These are phyloP conservation scores for Diadema setosum DNA, from an alignment of 35 echinoderm and acorn worm species.

Conservation along the genomic window DNA sequence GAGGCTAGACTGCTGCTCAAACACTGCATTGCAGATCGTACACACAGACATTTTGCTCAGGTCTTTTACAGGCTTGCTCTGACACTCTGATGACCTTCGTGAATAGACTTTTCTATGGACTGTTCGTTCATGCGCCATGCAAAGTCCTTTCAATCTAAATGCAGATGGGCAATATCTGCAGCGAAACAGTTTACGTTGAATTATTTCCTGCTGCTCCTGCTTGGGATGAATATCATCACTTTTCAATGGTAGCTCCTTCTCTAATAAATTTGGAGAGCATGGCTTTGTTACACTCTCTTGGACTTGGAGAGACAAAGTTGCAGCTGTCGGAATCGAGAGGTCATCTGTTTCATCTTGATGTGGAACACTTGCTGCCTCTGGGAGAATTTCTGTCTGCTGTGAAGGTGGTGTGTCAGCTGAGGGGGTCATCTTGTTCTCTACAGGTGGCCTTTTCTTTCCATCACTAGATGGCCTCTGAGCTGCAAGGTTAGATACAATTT, in stretches of 20 bases:
- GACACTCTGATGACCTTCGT: not conserved
- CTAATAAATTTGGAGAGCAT: too few relatives aligned
- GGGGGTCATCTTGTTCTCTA: not conserved
- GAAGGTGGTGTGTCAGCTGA: too few relatives aligned
- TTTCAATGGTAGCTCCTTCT: too few relatives aligned
- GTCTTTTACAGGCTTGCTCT: not conserved
- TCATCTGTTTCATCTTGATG: not conserved
- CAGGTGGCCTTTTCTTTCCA: not conserved
- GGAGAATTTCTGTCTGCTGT: not conserved
- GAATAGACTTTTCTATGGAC: not conserved
- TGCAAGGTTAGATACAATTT: not conserved
- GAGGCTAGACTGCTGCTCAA: not conserved
- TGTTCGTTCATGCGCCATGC: slow-evolving; percentile 6
- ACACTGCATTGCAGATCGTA: slow-evolving; percentile 2
- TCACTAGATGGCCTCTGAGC: not conserved
- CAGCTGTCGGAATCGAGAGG: not conserved
- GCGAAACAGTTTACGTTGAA: not conserved
- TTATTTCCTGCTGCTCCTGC: too few relatives aligned
- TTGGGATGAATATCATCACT: too few relatives aligned
- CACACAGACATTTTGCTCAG: not conserved
- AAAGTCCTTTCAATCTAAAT: not conserved
- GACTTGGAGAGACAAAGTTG: not conserved
- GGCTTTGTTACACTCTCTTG: too few relatives aligned
- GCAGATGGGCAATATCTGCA: slow-evolving; percentile 22
- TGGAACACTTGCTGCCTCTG: not conserved